phyloP scores from a whole-genome alignment of 2,797 vertebrate genomes.

The Sitta carolinensis region DNA sequence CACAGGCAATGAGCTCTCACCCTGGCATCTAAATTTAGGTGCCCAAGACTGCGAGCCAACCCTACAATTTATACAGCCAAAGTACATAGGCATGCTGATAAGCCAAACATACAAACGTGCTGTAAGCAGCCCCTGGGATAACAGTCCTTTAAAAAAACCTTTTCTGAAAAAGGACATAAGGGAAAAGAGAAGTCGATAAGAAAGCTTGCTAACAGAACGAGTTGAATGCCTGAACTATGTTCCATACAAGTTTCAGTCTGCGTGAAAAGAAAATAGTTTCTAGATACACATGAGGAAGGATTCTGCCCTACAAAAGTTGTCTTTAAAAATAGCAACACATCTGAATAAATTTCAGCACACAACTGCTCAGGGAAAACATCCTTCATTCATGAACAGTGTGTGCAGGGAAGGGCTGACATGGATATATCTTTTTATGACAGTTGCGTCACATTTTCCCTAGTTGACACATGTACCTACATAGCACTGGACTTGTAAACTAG shows the following conservation, averaged over 20 bases:
- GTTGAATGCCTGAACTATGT: background rate
- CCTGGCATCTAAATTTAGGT: slow-evolving; percentile 62
- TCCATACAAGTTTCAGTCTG: background rate
- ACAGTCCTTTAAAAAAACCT: background rate
- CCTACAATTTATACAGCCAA: slow-evolving; percentile 21
- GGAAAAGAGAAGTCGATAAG: background rate
- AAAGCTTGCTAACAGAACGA: background rate
- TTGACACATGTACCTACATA: rapidly evolving
- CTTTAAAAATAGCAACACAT: slow-evolving; percentile 35
- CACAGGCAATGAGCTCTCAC: slow-evolving; percentile 40
- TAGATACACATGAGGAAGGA: background rate
- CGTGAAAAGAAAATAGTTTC: slow-evolving; percentile 4
- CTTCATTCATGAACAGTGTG: background rate
- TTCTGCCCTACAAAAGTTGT: background rate
- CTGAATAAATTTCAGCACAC: background rate
- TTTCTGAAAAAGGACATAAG: background rate
- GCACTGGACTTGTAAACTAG: background rate
- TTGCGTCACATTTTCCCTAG: background rate
- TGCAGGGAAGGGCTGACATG: background rate
- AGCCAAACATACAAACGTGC: background rate
- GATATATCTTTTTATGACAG: background rate
- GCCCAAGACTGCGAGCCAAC: slow-evolving; percentile 6
- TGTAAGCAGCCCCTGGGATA: background rate
- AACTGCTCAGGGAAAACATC: background rate
- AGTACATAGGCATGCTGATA: slow-evolving; percentile 3